phyloP scores from a whole-genome alignment of 2,113 vertebrate genomes.

The Python bivittatus region DNA sequence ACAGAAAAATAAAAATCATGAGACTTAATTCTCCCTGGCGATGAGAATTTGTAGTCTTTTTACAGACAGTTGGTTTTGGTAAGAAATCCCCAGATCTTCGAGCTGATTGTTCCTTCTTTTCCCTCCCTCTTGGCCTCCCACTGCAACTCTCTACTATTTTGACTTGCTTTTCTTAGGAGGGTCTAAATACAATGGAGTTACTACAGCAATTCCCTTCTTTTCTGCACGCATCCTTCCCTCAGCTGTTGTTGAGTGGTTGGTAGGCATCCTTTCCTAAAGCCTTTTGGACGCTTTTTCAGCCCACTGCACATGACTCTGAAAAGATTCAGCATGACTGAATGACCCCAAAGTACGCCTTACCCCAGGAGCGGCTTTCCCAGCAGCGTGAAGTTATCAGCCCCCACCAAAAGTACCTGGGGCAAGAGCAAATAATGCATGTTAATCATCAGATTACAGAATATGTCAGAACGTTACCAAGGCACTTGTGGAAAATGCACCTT shows the following conservation, averaged over 20 bases:
- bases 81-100: not conserved
- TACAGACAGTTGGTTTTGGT: not conserved
- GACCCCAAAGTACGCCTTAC: constrained; percentile 60
- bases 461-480: not conserved
- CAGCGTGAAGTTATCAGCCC: constrained; percentile 83
- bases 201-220: not conserved
- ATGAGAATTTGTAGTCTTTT: not conserved
- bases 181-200: not conserved
- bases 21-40: not conserved
- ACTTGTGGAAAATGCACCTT: not conserved
- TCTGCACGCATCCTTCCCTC: not conserved
- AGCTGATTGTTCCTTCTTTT: not conserved
- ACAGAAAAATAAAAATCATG: not conserved
- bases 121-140: not conserved
- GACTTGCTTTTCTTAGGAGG: not conserved
- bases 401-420: constrained; percentile 83
- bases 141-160: not conserved
- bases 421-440: not conserved
- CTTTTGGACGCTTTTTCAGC: not conserved
- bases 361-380: constrained; percentile 83
- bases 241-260: not conserved
- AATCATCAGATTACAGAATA: not conserved
- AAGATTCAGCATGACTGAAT: not conserved
- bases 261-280: not conserved
- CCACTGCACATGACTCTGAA: not conserved